Base-by-base conservation (phyloP, 2,797 vertebrate genomes). In the Pogonophryne albipinna region DNA sequence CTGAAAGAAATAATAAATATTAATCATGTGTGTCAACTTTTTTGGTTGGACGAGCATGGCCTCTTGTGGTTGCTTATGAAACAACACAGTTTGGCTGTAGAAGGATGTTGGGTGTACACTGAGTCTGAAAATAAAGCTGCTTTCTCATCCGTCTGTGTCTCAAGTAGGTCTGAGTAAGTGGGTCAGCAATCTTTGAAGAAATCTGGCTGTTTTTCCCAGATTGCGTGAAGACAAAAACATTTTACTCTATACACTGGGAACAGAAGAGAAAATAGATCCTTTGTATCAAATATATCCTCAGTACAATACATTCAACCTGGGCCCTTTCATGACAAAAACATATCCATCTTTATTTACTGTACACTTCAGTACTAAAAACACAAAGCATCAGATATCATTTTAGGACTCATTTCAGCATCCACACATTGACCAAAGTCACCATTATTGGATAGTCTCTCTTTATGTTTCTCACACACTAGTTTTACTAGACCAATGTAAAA, bases 91-190 rank as follows among this genome's bases (percentile, higher is more conserved):
- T 83, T 50, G 45, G 23, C 59, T 27, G 45, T 6, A 61, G 55
- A 45, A 6, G 1, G 41, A 46, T 47, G 4, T 44, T 42, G 63
- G 77, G 61, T 15, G 6, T 10, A 8, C 10, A 56, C 13, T 1
- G 4, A 23, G 51, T 72, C 78, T 71, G 42, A 82, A 87, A 90
- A 84, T 87, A 85, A 86, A 83, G 84, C 79, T 89, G 71, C 85
- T 72, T 79, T 74, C 83, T 91, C 87, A 86, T 82, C 76, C 65
- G 27, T 71, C 61, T 82, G 53, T 19, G n/a, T 20, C 78, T 76
- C 57, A 70, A 58, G 79, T 57, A 71, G 69, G 68, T 72, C 73
- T 57, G 34, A 67, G 60, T 57, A 92, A 90, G 79, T 85, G 64
- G 89, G 89, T 84, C 86, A 91, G 56, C 69, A 51, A 20, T 63